Evolutionary conservation across 2,888 invertebrate species (phyloP).

Genomic region (Myopa testacea): DNA sequence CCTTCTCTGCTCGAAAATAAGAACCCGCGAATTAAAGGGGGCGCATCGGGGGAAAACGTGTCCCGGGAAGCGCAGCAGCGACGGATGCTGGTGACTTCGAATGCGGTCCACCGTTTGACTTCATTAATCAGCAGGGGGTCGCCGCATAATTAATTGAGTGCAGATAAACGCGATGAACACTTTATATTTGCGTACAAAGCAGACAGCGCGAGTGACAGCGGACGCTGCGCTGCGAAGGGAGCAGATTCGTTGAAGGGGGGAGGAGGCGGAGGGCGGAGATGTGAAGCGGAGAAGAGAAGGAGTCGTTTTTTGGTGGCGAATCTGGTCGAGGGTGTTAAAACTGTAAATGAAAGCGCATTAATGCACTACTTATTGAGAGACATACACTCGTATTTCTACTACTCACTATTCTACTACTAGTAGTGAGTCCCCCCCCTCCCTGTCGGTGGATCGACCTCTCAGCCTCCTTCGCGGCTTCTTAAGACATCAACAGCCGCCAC

Average conservation of each 20-base stretch:
- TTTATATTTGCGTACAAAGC: constrained; percentile 40
- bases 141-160: constrained; percentile 50
- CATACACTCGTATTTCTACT: no score
- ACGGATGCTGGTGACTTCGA: constrained; percentile 31
- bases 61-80: not conserved
- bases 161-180: constrained; percentile 48
- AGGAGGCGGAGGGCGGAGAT: not conserved
- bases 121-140: constrained; percentile 53
- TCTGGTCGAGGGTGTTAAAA: not conserved
- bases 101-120: constrained; percentile 49
- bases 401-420: no score
- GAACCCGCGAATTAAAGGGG: no score
- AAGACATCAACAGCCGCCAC: no score
- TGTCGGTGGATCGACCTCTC: no score
- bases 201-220: constrained; percentile 36
- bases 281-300: not conserved
- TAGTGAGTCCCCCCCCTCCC: not conserved
- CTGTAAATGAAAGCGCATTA: not conserved
- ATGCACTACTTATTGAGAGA: not conserved
- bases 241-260: not conserved
- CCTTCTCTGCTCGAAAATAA: no score
- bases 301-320: no score
- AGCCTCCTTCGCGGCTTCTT: no score
- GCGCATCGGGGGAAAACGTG: not conserved
- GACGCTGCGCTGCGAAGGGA: constrained; percentile 2